These are phyloP conservation scores for Gracilinanus agilis DNA, from an alignment of 2,113 vertebrate genomes.

Conservation along the genomic window DNA sequence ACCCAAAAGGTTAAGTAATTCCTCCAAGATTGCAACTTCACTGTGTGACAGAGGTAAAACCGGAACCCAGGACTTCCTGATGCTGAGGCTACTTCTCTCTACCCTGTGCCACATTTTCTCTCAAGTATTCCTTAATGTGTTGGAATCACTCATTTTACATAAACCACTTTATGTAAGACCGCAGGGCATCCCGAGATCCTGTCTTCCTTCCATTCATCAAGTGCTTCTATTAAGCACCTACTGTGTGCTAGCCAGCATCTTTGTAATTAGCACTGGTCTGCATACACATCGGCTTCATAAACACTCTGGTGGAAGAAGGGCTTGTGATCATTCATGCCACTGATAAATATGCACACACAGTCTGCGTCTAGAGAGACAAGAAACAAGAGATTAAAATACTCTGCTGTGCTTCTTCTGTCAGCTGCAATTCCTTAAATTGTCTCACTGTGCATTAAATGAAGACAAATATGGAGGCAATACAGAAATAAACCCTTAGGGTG, in stretches of 20 bases:
- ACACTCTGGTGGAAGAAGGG: slow-evolving; percentile 86
- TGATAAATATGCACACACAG: slow-evolving; percentile 91
- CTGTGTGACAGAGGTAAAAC: background rate
- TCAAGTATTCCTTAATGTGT: background rate
- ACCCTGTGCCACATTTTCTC: background rate
- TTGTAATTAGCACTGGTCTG: slow-evolving; percentile 91
- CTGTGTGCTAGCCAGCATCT: background rate
- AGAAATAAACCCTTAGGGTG: slow-evolving; percentile 80
- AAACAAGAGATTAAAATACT: slow-evolving; percentile 77
- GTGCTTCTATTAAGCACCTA: background rate
- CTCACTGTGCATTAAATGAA: slow-evolving; percentile 79
- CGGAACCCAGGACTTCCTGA: background rate
- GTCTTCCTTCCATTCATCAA: slow-evolving; percentile 88
- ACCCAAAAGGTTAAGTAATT: background rate
- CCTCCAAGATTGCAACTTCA: background rate
- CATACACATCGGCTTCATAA: slow-evolving; percentile 89
- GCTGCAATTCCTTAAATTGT: slow-evolving; percentile 77
- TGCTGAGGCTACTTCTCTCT: background rate
- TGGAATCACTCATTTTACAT: slow-evolving; percentile 44
- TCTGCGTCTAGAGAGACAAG: slow-evolving; percentile 87
- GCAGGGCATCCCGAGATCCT: slow-evolving; percentile 53
- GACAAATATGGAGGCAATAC: slow-evolving; percentile 82
- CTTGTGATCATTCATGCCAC: slow-evolving; percentile 94
- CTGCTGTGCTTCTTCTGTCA: slow-evolving; percentile 85
- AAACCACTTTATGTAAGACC: slow-evolving; percentile 49